A percentile compares a stretch with the other conserved stretches of the same genome.
Conservation (phyloP, 2,113 vertebrate genomes). For the Beaufortia kweichowensis region DNA sequence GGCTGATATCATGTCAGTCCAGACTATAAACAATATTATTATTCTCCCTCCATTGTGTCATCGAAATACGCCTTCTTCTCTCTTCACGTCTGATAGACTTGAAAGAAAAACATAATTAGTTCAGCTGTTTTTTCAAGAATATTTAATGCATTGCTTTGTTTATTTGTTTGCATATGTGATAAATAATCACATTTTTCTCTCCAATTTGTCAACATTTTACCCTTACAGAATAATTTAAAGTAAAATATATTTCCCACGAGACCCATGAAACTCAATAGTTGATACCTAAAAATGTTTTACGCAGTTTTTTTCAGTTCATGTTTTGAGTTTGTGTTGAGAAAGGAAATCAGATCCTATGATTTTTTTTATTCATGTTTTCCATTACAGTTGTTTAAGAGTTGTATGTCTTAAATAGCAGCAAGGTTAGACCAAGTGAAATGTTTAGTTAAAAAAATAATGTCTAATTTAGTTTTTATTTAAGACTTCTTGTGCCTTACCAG, state of each 20-base stretch:
- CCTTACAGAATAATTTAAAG: no score
- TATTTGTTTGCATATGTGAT: neutral
- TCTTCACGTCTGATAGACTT: slow-evolving; percentile 38
- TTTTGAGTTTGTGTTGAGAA: neutral
- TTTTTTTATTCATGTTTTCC: neutral
- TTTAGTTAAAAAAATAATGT: no score
- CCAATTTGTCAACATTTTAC: neutral
- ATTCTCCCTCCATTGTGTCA: slow-evolving; percentile 40
- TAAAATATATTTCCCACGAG: neutral
- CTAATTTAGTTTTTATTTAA: neutral
- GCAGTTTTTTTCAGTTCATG: no score
- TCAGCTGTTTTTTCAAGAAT: slow-evolving; percentile 45
- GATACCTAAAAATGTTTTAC: neutral
- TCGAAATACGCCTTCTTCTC: slow-evolving; percentile 23
- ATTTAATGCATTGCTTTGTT: neutral
- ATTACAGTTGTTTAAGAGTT: neutral
- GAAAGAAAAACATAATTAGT: slow-evolving; percentile 54
- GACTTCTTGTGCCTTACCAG: neutral
- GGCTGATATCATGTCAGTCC: slow-evolving; percentile 47
- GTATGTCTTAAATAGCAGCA: neutral
- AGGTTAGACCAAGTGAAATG: neutral
- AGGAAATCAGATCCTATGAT: neutral
- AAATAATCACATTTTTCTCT: neutral
- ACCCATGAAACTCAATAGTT: neutral
- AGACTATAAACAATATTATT: slow-evolving; percentile 56